These are phyloP conservation scores for Rhingia rostrata DNA, from an alignment of 2,888 invertebrate species.

Conservation along the genomic window DNA sequence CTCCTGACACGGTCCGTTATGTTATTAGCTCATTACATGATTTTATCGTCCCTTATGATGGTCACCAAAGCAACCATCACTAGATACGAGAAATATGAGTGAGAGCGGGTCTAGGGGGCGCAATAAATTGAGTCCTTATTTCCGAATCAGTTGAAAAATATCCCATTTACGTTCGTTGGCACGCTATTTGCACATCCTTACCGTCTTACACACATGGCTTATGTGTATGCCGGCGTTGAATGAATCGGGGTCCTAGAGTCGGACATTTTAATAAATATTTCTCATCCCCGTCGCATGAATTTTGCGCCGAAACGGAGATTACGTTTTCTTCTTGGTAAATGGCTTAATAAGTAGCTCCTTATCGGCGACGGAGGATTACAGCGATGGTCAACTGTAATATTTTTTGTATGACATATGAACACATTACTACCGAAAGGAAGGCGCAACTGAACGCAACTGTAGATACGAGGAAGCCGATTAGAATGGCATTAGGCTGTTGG, in stretches of 20 bases:
- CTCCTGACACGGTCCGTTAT: conserved; percentile 61
- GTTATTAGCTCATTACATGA: conserved; percentile 75
- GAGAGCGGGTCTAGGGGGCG: conserved; percentile 20
- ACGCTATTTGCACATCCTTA: conserved; percentile 71
- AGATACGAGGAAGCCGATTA: conserved; percentile 54
- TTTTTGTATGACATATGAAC: conserved; percentile 73
- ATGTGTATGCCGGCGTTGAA: conserved; percentile 1
- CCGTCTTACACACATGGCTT: conserved; percentile 54
- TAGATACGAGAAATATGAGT: conserved; percentile 67
- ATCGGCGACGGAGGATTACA: conserved; percentile 68
- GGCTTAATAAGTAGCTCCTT: conserved; percentile 74
- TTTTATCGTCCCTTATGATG: conserved; percentile 66
- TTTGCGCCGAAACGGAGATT: conserved; percentile 65
- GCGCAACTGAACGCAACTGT: conserved; percentile 36
- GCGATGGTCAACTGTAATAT: conserved; percentile 74
- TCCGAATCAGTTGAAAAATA: conserved; percentile 75
- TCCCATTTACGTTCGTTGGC: conserved; percentile 70
- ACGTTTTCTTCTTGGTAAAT: conserved; percentile 73
- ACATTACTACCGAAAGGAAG: conserved; percentile 55
- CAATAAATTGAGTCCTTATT: conserved; percentile 75
- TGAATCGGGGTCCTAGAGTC: neutral
- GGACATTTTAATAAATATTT: conserved; percentile 68
- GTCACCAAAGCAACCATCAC: conserved; percentile 55
- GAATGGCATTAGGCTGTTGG: conserved; percentile 4
- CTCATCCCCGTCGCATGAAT: conserved; percentile 35